Evolutionary conservation across 1,140 invertebrate species (phyloP).

Genomic region (Stegodyphus dumicola): DNA sequence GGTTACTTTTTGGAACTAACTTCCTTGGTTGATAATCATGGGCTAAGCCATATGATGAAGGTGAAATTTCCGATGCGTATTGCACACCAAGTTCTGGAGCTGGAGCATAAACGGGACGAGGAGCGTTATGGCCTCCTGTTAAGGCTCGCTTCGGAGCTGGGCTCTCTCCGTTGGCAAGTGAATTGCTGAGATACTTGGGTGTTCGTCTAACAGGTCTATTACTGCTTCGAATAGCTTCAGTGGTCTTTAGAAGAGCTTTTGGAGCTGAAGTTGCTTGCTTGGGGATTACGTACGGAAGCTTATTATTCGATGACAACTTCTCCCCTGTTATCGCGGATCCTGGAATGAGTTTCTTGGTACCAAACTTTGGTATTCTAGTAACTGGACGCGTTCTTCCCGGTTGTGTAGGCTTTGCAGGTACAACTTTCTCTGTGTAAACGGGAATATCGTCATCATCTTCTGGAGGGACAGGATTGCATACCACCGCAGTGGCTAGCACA

Average conservation of each 20-base stretch:
- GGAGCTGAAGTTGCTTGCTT: neutral
- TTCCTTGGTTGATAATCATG: slow-evolving; percentile 20
- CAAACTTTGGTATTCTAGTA: slow-evolving; percentile 28
- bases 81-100: slow-evolving; percentile 32
- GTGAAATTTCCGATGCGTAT: slow-evolving; percentile 14
- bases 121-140: slow-evolving; percentile 6
- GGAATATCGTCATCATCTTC: slow-evolving; percentile 44
- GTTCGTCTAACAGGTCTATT: slow-evolving; percentile 3
- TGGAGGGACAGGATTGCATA: slow-evolving; percentile 8
- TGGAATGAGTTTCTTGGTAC: slow-evolving; percentile 21
- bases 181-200: neutral
- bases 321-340: neutral
- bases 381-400: neutral
- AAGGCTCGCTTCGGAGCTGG: neutral
- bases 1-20: neutral
- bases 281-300: neutral
- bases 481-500: slow-evolving; percentile 10
- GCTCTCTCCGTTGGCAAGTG: neutral
- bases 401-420: slow-evolving; percentile 18
- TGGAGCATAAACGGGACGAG: slow-evolving; percentile 1
- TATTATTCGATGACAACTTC: neutral
- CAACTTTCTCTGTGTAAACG: slow-evolving; percentile 48
- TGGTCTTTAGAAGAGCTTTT: neutral
- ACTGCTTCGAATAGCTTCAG: slow-evolving; percentile 11
- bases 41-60: neutral